These are phyloP conservation scores for Paralichthys olivaceus DNA, from an alignment of 2,113 vertebrate genomes.

Conservation along the genomic window DNA sequence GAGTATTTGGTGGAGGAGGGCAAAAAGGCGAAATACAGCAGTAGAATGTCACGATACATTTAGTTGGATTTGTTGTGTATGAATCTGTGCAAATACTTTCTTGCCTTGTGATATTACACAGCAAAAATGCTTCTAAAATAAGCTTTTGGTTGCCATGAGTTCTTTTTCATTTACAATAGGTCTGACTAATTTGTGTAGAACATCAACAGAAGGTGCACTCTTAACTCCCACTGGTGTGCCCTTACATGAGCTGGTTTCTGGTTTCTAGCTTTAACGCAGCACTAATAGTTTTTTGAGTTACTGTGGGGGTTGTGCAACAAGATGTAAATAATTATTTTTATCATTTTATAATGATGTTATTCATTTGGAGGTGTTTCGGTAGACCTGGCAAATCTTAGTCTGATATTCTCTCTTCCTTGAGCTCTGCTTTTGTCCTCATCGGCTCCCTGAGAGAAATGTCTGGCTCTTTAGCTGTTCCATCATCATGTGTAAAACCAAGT, in stretches of 20 bases:
- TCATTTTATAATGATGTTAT: neutral
- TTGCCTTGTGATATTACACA: neutral
- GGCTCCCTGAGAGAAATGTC: neutral
- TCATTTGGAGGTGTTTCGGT: neutral
- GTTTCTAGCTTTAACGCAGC: neutral
- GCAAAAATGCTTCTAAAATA: neutral
- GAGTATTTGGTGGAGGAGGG: neutral
- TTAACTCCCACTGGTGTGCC: neutral
- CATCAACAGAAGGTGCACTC: neutral
- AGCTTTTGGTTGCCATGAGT: neutral
- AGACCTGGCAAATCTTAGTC: no score
- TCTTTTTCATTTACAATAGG: neutral
- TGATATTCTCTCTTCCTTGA: no score
- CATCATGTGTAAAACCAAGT: neutral
- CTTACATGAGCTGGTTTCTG: neutral
- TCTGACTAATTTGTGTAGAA: neutral
- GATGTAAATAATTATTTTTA: neutral
- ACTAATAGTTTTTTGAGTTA: neutral
- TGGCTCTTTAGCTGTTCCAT: neutral
- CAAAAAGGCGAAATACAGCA: neutral
- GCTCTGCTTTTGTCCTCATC: no score
- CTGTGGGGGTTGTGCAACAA: neutral
- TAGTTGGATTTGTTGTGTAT: neutral
- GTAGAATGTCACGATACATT: neutral
- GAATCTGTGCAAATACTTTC: neutral